Base-by-base conservation (phyloP, 92 coral and sea anemone species). In the Zoanthus solanderi region DNA sequence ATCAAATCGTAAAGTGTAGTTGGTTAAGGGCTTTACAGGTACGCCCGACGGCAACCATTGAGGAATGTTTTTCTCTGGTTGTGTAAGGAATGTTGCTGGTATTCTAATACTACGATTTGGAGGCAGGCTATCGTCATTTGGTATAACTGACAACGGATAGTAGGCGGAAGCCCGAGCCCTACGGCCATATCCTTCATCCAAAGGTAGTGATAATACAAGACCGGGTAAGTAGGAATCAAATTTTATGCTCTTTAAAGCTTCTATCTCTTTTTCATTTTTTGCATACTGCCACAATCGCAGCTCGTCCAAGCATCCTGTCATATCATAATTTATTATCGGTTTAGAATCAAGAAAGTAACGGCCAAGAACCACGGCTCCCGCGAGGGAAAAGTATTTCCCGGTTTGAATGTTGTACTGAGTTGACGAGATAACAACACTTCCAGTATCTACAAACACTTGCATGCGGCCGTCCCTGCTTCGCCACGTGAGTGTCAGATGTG, bases 211-310 rank as follows among this genome's bases (percentile, higher is more conserved):
- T 69, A 92, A 47, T 23, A 92, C 72, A 54, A 92, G 84, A 13
- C 94, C 94, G 16, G 78, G 87, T 58, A 67, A 46, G 83, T 89
- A 89, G 75, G 75, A 74, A 44, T 86, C 89, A 78, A 67, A 72
- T 75, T 92, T 92, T 63, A 42, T 54, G 31, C 32, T 34, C 77
- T 80, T 89, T 17, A 78, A 45, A 28, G 28, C 42, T 69, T 78
- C 42, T 50, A 92, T 87, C 69, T 86, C 90, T 74, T 86, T 72
- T 17, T 77, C 86, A 29, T 50, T 89, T 54, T 82, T 90, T 63
- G 92, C 92, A 83, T 79, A 89, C 71, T 92, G 94, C 94, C 94
- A 92, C 9, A 92, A 47, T 7, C 90, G 94, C 53, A 92, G 78
- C 71, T 92, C 94, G 75, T 92, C 94, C 34, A 92, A 71, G 10